Conservation (phyloP, 2,797 vertebrate genomes). For the Scomberomorus guttatus region DNA sequence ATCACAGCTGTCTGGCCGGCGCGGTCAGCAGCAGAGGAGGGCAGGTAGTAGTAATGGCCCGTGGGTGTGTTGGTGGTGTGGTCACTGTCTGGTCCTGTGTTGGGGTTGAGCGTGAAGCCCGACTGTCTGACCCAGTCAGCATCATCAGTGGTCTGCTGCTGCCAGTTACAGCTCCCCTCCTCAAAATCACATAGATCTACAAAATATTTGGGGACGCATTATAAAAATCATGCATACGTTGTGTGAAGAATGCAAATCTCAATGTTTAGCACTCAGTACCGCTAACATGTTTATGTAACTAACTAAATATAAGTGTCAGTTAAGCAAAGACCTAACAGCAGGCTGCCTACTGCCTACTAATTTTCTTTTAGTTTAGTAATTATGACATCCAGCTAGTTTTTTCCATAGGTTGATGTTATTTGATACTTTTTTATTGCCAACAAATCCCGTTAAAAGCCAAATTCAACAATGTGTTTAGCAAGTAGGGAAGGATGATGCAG, state of each 20-base stretch:
- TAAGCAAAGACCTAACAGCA: neutral
- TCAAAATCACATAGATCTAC: slow-evolving; percentile 86
- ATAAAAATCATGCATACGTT: neutral
- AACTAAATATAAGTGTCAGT: too few species aligned
- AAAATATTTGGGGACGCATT: slow-evolving; percentile 17
- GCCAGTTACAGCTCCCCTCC: slow-evolving; percentile 83
- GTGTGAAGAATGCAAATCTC: neutral
- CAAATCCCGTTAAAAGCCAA: neutral
- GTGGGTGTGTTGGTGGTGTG: slow-evolving; percentile 82
- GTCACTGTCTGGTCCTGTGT: slow-evolving; percentile 81
- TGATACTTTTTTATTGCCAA: neutral
- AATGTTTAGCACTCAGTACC: neutral
- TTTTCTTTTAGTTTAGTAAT: too few species aligned
- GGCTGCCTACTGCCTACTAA: too few species aligned
- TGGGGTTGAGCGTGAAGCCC: slow-evolving; percentile 59
- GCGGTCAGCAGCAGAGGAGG: slow-evolving; percentile 59
- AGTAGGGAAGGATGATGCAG: neutral
- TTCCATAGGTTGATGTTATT: neutral
- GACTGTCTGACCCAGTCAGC: slow-evolving; percentile 80
- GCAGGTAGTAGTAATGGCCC: slow-evolving; percentile 81
- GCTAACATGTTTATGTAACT: too few species aligned
- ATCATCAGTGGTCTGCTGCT: slow-evolving; percentile 70
- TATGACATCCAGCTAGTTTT: neutral
- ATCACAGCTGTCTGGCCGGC: slow-evolving; percentile 74
- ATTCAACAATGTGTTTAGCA: neutral